Evolutionary conservation across 2,113 vertebrate genomes (phyloP), one percentile per base, ranked within the genome.

Genomic region (Tragelaphus strepsiceros): DNA sequence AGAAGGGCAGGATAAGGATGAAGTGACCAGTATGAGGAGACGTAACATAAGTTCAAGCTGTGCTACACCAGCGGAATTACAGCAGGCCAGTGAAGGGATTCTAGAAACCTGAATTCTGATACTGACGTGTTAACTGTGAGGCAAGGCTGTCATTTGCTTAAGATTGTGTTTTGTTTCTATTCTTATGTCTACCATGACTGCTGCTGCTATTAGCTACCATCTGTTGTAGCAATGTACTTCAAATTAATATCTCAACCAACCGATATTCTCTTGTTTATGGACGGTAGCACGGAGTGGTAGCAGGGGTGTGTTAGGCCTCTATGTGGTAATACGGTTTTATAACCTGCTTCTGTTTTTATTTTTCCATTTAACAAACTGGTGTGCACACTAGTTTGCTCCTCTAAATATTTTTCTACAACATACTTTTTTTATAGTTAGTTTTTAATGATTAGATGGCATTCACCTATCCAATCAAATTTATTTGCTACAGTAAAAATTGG

Each of bases 401-500:
- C 82, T 74, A 95, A 28, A 46, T 91, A 43, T 67, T 93, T 22
- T 93, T 92, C 19, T 83, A n/a, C 26, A 84, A 61, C 12, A 54
- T 32, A 77, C 9, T 30, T 90, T 92, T 90, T 58, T 43, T 46
- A 51, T 92, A 35, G 12, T 28, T 82, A 51, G 51, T 87, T 67
- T 92, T 90, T 85, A 81, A 46, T 88, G 26, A 13, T 59, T 90
- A 90, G 30, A 46, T 22, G 61, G 2, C 54, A 86, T 77, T 94
- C 21, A 83, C 53, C 56, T 64, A 67, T 81, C 35, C 26, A 88
- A 35, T 90, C 8, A 97, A 92, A 87, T 87, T 58, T 71, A 58
- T 83, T 95, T 95, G 32, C 87, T 87, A n/a, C 12, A 80, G 14
- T 74, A 90, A 97, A 96, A 58, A 84, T 97, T 94, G 28, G 26